Conservation (phyloP, 2,113 vertebrate species). For the Sitta europaea region DNA sequence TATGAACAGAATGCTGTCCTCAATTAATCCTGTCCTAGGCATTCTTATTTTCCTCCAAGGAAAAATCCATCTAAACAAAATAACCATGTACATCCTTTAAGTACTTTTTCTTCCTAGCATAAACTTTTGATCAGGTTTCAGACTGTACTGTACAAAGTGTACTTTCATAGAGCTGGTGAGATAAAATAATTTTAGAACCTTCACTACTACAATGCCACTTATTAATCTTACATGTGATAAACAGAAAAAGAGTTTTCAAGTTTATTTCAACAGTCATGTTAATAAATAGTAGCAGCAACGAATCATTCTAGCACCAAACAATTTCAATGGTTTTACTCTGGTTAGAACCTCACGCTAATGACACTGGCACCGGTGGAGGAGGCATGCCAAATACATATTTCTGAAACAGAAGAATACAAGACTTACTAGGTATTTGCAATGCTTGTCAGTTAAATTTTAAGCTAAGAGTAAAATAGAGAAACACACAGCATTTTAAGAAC, state of each 20-base stretch:
- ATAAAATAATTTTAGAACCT: neutral
- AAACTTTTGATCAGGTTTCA: neutral
- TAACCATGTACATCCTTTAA: neutral
- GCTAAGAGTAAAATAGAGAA: neutral
- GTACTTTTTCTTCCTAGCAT: neutral
- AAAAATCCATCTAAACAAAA: neutral
- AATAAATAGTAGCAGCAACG: neutral
- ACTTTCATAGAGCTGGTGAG: neutral
- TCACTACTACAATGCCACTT: neutral
- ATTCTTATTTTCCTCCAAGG: neutral
- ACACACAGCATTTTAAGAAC: neutral
- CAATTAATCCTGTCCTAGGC: neutral
- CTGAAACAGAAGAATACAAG: conserved; percentile 36
- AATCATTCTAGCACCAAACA: neutral
- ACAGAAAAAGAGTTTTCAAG: neutral
- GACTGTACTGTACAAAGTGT: neutral
- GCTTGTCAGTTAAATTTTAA: neutral
- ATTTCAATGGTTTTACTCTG: neutral
- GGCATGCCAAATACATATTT: neutral
- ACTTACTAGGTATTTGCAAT: neutral
- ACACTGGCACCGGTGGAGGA: neutral
- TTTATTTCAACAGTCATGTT: neutral
- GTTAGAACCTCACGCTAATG: neutral
- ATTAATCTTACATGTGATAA: neutral
- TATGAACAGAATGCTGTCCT: neutral